phyloP scores from a whole-genome alignment of 2,888 invertebrate genomes.

The Exephanes ischioxanthus region DNA sequence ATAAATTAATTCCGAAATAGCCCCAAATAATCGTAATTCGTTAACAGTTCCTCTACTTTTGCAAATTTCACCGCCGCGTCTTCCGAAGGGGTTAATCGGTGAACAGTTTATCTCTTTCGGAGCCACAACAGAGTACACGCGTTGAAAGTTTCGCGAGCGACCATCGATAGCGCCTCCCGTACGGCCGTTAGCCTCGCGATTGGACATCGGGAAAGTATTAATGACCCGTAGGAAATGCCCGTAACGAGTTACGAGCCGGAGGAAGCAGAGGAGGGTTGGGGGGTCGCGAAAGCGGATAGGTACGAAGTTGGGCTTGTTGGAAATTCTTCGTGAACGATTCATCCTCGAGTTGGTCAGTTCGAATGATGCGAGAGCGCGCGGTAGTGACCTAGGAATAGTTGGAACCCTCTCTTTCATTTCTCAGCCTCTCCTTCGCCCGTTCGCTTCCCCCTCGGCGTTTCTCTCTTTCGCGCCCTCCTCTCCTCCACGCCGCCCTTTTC shows the following conservation, averaged over 20 bases:
- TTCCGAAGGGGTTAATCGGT: not conserved
- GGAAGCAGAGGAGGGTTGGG: slow-evolving; percentile 2
- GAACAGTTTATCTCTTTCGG: not conserved
- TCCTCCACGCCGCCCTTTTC: slow-evolving; percentile 5
- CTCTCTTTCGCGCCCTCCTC: slow-evolving; percentile 9
- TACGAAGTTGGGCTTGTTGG: slow-evolving; percentile 45
- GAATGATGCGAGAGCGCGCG: slow-evolving; percentile 56
- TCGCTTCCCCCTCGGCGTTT: slow-evolving; percentile 17
- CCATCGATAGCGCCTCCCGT: slow-evolving; percentile 8
- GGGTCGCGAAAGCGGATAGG: slow-evolving; percentile 6
- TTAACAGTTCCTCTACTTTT: not conserved
- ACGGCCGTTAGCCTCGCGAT: slow-evolving; percentile 1
- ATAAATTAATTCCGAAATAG: not conserved
- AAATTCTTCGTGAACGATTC: slow-evolving; percentile 64
- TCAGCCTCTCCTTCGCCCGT: not conserved
- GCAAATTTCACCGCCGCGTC: not conserved
- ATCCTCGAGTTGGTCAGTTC: slow-evolving; percentile 63
- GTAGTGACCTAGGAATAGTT: slow-evolving; percentile 66
- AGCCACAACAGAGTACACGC: not conserved
- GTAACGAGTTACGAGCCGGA: not conserved
- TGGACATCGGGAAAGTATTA: slow-evolving; percentile 54
- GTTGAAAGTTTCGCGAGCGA: slow-evolving; percentile 1
- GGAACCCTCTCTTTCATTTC: slow-evolving; percentile 13
- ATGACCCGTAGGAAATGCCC: slow-evolving; percentile 44
- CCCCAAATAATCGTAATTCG: too few relatives aligned